Base-by-base conservation (phyloP, 2,113 vertebrate genomes). In the Podarcis muralis region DNA sequence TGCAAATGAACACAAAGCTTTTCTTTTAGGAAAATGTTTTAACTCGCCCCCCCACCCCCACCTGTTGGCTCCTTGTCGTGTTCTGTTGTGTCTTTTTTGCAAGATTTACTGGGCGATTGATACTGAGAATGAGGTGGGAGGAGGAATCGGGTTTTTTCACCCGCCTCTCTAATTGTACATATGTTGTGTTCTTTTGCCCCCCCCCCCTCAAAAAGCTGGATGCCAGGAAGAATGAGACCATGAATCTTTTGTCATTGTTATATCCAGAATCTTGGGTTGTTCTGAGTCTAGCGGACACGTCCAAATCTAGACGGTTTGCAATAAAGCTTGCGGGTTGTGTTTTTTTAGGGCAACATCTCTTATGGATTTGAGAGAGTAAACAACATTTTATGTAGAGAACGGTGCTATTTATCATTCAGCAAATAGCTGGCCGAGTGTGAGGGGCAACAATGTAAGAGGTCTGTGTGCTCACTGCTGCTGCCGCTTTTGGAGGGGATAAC, bases 31-130 rank as follows among this genome's bases (percentile, higher is more conserved):
- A 84, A 75, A 48, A 32, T 62, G 5, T 25, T 43, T 62, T 75
- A 35, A 30, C 48, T 23, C 72, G 7, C 12, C 25, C 23, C 23
- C 72, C 27, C 77, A 37, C 84, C 48, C 94, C 96, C 96, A 97
- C 96, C 96, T 97, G 96, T 97, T 97, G 96, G 95, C 95, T 96
- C 85, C 95, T 86, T 93, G 95, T 95, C 94, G 91, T 77, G 92
- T 90, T 65, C 92, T 89, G 88, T 89, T 92, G 90, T 93, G 92
- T 87, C 92, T 94, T 90, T 62, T 92, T 37, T 57, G 3, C 87
- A 72, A 93, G 91, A 95, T 95, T 94, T 93, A 95, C 90, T 89
- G 90, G 91, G 74, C 62, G 90, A 89, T 94, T 95, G 94, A 93
- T 90, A 84, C 59, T 32, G 83, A 95, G 92, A 93, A 94, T 91